phyloP scores from a whole-genome alignment of 2,888 invertebrate genomes.

The Idaea aversata region DNA sequence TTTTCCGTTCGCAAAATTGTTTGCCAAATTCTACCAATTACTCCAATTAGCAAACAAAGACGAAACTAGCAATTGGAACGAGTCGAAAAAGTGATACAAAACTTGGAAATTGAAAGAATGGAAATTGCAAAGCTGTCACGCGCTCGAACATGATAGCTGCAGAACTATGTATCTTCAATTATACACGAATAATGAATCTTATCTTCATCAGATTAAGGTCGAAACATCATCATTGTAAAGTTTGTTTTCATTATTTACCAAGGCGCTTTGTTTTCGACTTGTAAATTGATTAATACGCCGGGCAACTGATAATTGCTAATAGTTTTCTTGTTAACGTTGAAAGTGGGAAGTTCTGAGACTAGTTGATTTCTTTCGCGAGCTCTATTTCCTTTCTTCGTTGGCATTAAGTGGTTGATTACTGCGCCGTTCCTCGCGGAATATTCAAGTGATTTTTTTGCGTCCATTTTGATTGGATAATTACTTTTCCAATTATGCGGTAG shows the following conservation, averaged over 20 bases:
- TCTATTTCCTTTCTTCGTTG: constrained; percentile 43
- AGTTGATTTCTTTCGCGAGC: constrained; percentile 56
- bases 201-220: constrained; percentile 16
- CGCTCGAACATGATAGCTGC: constrained; percentile 47
- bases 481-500: constrained; percentile 5
- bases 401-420: constrained; percentile 50
- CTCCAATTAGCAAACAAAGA: constrained; percentile 23
- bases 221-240: constrained; percentile 14
- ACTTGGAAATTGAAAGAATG: constrained; percentile 41
- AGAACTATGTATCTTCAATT: constrained; percentile 16
- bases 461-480: constrained; percentile 14
- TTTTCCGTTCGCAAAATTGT: constrained; percentile 8
- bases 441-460: constrained; percentile 16
- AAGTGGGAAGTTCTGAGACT: constrained; percentile 55
- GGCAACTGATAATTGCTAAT: constrained; percentile 72
- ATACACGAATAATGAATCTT: constrained; percentile 25
- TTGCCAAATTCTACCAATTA: constrained; percentile 5
- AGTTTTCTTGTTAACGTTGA: constrained; percentile 71
- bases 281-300: constrained; percentile 73
- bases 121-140: constrained; percentile 53
- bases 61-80: constrained; percentile 30
- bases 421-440: constrained; percentile 29
- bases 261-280: constrained; percentile 61
- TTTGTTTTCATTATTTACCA: constrained; percentile 43
- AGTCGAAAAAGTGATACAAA: constrained; percentile 34